phyloP scores from a whole-genome alignment of 1,140 invertebrate genomes.

The Doryteuthis pealeii region DNA sequence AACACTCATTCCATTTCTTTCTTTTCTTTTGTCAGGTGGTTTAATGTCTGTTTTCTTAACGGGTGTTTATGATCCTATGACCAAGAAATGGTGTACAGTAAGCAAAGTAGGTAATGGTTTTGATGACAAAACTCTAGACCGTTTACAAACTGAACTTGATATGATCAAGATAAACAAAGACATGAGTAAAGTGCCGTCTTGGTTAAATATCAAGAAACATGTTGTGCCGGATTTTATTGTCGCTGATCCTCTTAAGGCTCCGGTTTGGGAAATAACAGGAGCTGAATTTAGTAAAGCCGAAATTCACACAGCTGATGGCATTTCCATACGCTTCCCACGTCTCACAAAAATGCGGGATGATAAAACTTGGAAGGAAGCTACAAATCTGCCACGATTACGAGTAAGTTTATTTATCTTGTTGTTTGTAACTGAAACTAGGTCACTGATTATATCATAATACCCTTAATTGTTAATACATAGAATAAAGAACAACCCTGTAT shows the following conservation, averaged over 20 bases:
- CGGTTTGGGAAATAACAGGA: slow-evolving; percentile 92
- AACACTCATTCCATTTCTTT: neutral
- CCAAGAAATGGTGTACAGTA: slow-evolving; percentile 80
- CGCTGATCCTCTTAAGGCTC: slow-evolving; percentile 78
- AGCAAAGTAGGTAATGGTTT: slow-evolving; percentile 79
- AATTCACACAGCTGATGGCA: slow-evolving; percentile 85
- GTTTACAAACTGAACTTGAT: slow-evolving; percentile 73
- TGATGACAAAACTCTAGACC: slow-evolving; percentile 80
- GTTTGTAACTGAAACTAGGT: no score
- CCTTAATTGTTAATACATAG: no score
- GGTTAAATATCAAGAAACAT: slow-evolving; percentile 80
- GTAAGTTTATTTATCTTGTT: slow-evolving; percentile 41
- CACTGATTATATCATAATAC: no score
- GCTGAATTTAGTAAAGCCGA: slow-evolving; percentile 88
- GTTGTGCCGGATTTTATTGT: slow-evolving; percentile 88
- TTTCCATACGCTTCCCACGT: slow-evolving; percentile 89
- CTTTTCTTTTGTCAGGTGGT: slow-evolving; percentile 65
- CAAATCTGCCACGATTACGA: slow-evolving; percentile 73
- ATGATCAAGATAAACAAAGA: slow-evolving; percentile 80
- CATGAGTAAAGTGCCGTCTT: slow-evolving; percentile 65
- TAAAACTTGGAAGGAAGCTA: slow-evolving; percentile 82
- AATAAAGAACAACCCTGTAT: no score
- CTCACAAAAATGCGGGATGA: slow-evolving; percentile 81
- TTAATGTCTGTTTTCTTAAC: slow-evolving; percentile 91
- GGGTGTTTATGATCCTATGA: slow-evolving; percentile 77